Percentiles rank a stretch among this genome's conserved stretches.
Evolutionary conservation across 2,113 vertebrate species (phyloP).

Genomic region (rabbit (Oryctolagus cuniculus)): DNA sequence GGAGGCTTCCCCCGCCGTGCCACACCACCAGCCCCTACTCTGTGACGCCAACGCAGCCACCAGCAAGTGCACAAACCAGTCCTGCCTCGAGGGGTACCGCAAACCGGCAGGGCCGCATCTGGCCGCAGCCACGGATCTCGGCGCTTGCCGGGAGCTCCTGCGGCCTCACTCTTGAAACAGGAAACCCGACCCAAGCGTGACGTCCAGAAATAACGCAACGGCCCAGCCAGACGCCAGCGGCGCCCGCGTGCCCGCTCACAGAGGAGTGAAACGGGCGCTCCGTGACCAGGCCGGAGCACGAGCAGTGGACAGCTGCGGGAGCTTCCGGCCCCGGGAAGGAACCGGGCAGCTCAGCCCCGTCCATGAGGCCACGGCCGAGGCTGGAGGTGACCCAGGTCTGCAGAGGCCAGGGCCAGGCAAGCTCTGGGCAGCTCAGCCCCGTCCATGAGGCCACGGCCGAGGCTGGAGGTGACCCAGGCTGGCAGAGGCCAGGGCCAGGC

Average conservation of each 20-base stretch:
- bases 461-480: background rate
- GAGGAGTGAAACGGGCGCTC: background rate
- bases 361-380: background rate
- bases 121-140: rapidly evolving
- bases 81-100: no score
- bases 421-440: no score
- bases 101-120: background rate
- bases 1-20: no score
- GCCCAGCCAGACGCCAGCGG: background rate
- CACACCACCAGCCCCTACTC: no score
- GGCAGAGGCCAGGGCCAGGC: rapidly evolving
- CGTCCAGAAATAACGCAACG: rapidly evolving
- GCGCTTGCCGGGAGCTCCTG: rapidly evolving
- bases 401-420: rapidly evolving
- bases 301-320: rapidly evolving
- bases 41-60: background rate
- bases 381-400: background rate
- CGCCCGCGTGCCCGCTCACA: rapidly evolving
- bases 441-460: rapidly evolving
- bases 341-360: rapidly evolving
- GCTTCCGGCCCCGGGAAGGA: background rate
- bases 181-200: background rate
- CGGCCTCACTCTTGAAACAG: background rate
- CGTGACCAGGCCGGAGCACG: rapidly evolving
- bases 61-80: background rate